Conservation (phyloP, 2,888 invertebrate genomes). For the Anodontia alba region DNA sequence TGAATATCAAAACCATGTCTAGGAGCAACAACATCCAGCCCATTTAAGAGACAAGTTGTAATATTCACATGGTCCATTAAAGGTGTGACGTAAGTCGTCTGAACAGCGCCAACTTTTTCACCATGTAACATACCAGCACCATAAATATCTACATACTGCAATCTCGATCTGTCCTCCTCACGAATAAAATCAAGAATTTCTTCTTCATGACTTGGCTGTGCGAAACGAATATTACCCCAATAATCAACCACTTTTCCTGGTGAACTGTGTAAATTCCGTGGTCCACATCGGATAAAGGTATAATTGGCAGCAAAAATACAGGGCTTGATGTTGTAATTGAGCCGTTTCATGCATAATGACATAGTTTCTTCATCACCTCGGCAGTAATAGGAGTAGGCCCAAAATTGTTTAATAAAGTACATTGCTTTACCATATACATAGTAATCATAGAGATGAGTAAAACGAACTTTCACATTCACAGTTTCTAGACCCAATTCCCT, state of each 20-base stretch:
- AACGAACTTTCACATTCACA: conserved; percentile 94
- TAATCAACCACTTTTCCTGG: conserved; percentile 71
- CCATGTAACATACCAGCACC: conserved; percentile 98
- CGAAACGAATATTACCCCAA: conserved; percentile 98
- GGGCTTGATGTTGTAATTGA: conserved; percentile 91
- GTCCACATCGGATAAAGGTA: conserved; percentile 96
- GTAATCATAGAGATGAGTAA: conserved; percentile 85
- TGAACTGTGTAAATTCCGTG: conserved; percentile 71
- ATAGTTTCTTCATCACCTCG: conserved; percentile 84
- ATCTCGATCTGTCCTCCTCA: conserved; percentile 88
- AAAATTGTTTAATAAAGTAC: conserved; percentile 83
- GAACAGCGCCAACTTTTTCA: conserved; percentile 95
- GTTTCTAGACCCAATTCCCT: conserved; percentile 95
- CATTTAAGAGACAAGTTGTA: conserved; percentile 94
- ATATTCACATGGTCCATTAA: conserved; percentile 92
- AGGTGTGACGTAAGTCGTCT: conserved; percentile 95
- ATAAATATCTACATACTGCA: conserved; percentile 91
- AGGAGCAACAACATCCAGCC: conserved; percentile 95
- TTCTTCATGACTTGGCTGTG: conserved; percentile 95
- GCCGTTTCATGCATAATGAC: conserved; percentile 88
- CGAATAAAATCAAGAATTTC: conserved; percentile 86
- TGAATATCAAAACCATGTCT: conserved; percentile 88
- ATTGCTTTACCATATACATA: conserved; percentile 82
- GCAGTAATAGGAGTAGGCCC: conserved; percentile 83
- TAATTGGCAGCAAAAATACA: conserved; percentile 93